phyloP scores from a whole-genome alignment of 2,113 vertebrate genomes.

The Camarhynchus parvulus region DNA sequence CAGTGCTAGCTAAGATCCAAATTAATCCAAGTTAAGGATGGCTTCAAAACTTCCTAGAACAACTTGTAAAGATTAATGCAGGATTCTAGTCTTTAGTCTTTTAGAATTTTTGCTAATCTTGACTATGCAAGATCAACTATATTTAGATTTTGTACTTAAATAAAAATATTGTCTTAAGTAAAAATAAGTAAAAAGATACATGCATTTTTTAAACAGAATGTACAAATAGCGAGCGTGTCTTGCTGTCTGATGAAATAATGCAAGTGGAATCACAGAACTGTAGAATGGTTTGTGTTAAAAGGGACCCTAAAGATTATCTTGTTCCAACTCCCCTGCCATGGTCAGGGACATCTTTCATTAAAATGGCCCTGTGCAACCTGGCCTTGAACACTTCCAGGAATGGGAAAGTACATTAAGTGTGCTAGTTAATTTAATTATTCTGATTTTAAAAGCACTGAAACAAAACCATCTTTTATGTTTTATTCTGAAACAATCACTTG shows the following conservation, averaged over 20 bases:
- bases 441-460: background rate
- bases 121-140: background rate
- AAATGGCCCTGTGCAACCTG: background rate
- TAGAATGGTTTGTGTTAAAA: background rate
- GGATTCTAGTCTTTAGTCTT: background rate
- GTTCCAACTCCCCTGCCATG: background rate
- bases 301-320: background rate
- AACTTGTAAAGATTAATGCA: background rate
- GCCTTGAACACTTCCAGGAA: background rate
- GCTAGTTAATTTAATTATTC: background rate
- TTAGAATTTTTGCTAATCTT: background rate
- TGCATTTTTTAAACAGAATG: background rate
- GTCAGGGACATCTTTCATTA: background rate
- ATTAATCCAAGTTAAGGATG: constrained; percentile 20
- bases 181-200: background rate
- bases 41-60: background rate
- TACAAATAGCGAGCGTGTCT: background rate
- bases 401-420: background rate
- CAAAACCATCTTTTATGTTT: background rate
- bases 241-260: background rate
- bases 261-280: background rate
- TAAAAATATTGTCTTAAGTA: background rate
- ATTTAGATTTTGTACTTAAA: background rate
- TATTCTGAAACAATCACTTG: background rate
- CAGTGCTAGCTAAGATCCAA: background rate